Evolutionary conservation across 2,888 invertebrate genomes (phyloP), one percentile per base, ranked within the genome.

Genomic region (Dynastes maya): DNA sequence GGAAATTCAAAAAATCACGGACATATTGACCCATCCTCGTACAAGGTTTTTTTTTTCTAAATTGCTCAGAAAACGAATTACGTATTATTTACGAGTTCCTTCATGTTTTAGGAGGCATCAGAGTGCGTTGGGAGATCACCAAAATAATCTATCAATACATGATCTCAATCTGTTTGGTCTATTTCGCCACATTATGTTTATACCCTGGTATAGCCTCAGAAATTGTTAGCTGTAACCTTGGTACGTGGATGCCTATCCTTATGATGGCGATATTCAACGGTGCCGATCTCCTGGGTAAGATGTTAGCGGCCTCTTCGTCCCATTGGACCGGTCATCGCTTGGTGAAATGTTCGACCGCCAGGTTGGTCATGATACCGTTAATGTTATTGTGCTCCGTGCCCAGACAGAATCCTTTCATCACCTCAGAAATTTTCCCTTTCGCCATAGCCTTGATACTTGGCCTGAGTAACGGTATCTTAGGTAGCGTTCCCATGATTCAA

Each of bases 161-260:
- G 97, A 91, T 95, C 58, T 95, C 96, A 32, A 97, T 97, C 83
- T 95, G 95, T 0, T 89, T 96, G 80, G 96, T 96, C 1, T 97
- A 97, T 87, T 96, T 96, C 86, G 96, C 97, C 0, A 97, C 97
- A 0, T 91, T 97, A 2, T 95, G 95, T 80, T 90, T 97, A 22
- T 97, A 97, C 86, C 97, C 97, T 0, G 97, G 97, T 72, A 96
- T 97, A 71, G 94, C 96, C 77, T 96, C 97, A 0, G 97, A 97
- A 88, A 94, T 97, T 40, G 92, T 93, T 13, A 96, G 96, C 79
- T 97, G 97, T 86, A 92, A 92, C 32, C 92, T 96, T 58, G 93
- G 94, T 16, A 92, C 94, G 1, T 97, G 97, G 97, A 96, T 97
- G 95, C 97, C 97, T 0, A 96, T 97, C 45, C 90, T 97, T 61